Percentiles rank a stretch among this genome's conserved stretches.
Conservation (phyloP, 2,113 vertebrate species). For the Cephalopterus ornatus region DNA sequence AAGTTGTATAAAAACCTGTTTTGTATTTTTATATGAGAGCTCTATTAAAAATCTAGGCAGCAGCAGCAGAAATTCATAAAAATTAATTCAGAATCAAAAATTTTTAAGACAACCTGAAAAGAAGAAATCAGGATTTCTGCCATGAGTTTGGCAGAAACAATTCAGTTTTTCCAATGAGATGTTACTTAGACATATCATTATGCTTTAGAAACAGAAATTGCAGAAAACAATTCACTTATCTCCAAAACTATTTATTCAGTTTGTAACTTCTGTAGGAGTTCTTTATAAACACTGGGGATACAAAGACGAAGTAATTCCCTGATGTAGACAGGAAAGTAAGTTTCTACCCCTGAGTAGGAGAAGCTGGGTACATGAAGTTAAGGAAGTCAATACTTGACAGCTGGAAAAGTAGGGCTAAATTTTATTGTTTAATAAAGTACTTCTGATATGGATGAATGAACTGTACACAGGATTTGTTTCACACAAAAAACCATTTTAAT, state of each 20-base stretch:
- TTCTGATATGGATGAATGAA: background rate
- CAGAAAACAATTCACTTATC: background rate
- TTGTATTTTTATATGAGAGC: background rate
- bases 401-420: background rate
- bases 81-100: constrained; percentile 40
- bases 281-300: background rate
- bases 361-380: too few species aligned
- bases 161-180: background rate
- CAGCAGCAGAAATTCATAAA: background rate
- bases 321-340: background rate
- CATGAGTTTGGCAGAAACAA: constrained; percentile 16
- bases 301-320: background rate
- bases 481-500: background rate
- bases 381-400: background rate
- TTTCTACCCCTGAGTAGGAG: background rate
- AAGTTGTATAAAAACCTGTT: constrained; percentile 8
- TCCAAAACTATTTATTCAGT: background rate
- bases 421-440: background rate
- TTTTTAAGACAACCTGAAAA: background rate
- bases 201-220: background rate
- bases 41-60: constrained; percentile 27
- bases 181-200: background rate
- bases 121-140: background rate
- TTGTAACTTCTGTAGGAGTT: background rate
- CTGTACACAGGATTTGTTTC: background rate